A percentile compares a stretch with the other conserved stretches of the same genome.
Evolutionary conservation across 1,140 invertebrate genomes (phyloP).

Genomic region (Chionoecetes opilio): DNA sequence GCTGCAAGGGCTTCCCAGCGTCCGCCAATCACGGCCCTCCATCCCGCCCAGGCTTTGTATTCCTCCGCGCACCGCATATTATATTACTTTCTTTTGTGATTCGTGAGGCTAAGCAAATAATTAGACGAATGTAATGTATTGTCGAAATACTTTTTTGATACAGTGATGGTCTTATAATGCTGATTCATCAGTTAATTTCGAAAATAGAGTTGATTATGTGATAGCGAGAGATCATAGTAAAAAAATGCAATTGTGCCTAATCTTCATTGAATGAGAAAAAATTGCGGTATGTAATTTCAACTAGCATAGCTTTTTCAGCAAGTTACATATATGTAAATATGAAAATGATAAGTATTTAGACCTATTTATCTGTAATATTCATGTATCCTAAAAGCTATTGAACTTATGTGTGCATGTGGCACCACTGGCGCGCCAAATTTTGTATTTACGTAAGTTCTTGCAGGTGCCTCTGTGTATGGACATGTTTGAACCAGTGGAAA

Average conservation of each 20-base stretch:
- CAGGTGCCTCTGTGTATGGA: neutral
- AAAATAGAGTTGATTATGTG: neutral
- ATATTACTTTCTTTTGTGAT: neutral
- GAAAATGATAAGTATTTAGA: neutral
- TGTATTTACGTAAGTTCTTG: slow-evolving; percentile 30
- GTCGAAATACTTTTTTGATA: too few relatives aligned
- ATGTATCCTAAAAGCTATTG: too few relatives aligned
- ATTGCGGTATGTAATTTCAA: neutral
- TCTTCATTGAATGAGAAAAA: too few relatives aligned
- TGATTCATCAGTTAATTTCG: too few relatives aligned
- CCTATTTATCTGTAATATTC: too few relatives aligned
- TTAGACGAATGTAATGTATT: too few relatives aligned
- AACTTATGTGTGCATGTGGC: slow-evolving; percentile 35
- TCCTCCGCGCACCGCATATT: neutral
- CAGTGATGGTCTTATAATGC: too few relatives aligned
- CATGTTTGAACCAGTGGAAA: neutral
- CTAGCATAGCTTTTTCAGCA: neutral
- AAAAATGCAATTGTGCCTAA: neutral
- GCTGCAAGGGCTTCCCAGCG: too few relatives aligned
- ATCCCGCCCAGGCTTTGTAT: neutral
- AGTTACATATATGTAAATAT: neutral
- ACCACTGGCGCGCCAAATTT: slow-evolving; percentile 72
- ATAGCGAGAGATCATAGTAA: neutral
- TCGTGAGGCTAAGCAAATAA: too few relatives aligned
- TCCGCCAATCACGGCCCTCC: slow-evolving; percentile 15